These are phyloP conservation scores for Conomelus anceps DNA, from an alignment of 2,888 invertebrate genomes.

Conservation along the genomic window DNA sequence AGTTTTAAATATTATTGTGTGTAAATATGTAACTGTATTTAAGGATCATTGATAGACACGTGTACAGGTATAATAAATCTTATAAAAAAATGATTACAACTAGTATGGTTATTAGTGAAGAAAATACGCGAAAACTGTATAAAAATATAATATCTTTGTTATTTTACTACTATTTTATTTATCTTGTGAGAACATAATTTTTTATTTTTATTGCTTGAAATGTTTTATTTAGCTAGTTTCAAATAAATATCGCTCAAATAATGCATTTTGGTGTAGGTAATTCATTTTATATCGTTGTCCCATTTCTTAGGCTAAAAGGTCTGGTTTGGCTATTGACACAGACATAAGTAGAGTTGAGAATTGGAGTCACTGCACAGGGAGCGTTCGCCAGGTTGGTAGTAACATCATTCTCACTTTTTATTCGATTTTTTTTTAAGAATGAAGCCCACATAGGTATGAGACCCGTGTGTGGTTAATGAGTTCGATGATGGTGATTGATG, in stretches of 20 bases:
- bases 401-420: too few species aligned
- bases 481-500: too few species aligned
- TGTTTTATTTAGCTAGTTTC: background rate
- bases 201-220: background rate
- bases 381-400: too few species aligned
- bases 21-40: background rate
- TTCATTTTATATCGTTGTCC: background rate
- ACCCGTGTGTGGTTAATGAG: too few species aligned
- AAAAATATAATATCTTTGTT: background rate
- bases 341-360: too few species aligned
- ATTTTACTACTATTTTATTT: background rate
- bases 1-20: background rate
- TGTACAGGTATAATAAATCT: background rate
- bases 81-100: background rate
- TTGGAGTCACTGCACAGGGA: too few species aligned
- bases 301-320: background rate
- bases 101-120: background rate
- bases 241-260: background rate
- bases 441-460: too few species aligned
- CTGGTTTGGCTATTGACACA: too few species aligned
- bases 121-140: background rate
- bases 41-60: background rate
- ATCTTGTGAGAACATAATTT: background rate
- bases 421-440: too few species aligned
- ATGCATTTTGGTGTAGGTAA: background rate